Percentiles rank a stretch among this genome's conserved stretches.
Evolutionary conservation across 2,113 vertebrate genomes (phyloP).

Genomic region (Clupea harengus): DNA sequence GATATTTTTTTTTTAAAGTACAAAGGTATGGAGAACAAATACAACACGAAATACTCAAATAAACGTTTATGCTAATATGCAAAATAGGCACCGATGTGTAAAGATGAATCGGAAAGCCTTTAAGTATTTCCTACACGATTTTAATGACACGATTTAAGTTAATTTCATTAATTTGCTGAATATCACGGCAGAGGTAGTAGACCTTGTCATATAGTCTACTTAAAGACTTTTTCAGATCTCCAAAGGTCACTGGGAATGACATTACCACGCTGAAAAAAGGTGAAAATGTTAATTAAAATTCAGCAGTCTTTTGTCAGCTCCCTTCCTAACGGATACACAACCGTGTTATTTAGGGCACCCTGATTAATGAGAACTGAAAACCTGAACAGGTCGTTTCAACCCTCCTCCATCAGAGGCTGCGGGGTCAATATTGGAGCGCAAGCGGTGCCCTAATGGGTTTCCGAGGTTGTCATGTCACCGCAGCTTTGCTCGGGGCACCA

Average conservation of each 20-base stretch:
- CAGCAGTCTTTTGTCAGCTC: not conserved
- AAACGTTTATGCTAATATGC: not conserved
- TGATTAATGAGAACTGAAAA: not conserved
- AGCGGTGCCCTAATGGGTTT: not conserved
- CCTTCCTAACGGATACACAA: not conserved
- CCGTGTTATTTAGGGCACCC: not conserved
- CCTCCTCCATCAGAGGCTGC: not conserved
- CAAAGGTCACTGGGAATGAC: not conserved
- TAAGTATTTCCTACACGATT: not conserved
- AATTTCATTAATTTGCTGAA: not conserved
- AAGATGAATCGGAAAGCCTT: not conserved
- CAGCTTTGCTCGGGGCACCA: not conserved
- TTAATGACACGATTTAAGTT: not conserved
- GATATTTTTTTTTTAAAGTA: too few relatives aligned
- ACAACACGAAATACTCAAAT: not conserved
- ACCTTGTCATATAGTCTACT: not conserved
- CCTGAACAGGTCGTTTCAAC: not conserved
- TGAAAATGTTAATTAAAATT: conserved; percentile 6
- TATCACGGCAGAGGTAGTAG: not conserved
- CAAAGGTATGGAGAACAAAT: not conserved
- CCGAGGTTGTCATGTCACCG: not conserved
- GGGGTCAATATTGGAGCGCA: not conserved
- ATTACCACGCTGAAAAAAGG: not conserved
- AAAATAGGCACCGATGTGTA: not conserved
- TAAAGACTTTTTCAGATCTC: not conserved